Base-by-base conservation (phyloP, 1,140 invertebrate species). In the Anastatus disparis region DNA sequence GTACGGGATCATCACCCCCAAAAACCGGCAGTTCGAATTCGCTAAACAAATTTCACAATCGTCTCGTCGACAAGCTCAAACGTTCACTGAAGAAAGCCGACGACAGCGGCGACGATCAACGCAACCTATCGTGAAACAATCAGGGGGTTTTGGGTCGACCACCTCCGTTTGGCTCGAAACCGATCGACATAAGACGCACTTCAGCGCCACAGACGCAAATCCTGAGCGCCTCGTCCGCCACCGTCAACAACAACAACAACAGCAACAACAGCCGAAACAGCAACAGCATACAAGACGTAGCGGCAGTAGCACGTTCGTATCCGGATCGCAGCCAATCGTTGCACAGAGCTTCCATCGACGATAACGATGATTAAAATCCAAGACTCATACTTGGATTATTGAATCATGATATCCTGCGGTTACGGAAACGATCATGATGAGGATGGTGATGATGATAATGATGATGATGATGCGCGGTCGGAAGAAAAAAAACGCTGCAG, bases 31-130 rank as follows among this genome's bases (percentile, higher is more conserved):
- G 79, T 68, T 87, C 87, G 20, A 89, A 85, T 74, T 93, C 92
- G 69, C 84, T 93, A 72, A 94, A 93, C 75, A 95, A 95, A 86
- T 95, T 95, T 82, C 93, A 95, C 87, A 91, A 89, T 81, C 89
- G 93, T 70, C 87, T 95, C 76, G 91, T 95, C 71, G 93, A 95
- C 81, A 94, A 94, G 84, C 82, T 95, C 76, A 93, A 93, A 82
- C 89, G 91, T 64, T 92, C 93, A 62, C 87, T 94, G 80, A 88
- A 89, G 76, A 91, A 89, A 66, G 82, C 82, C 62, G 91, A 90
- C 76, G 90, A 91, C 74, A 85, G 83, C 29, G 86, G 88, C 13
- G 89, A 88, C 64, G 85, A 88, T 48, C 83, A 85, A 72, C 78
- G 85, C 26, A 86, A 86, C 63, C 78, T 86, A 44, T 86, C 85